Percentiles rank a stretch among this genome's conserved stretches.
These are phyloP conservation scores for Xiphorhynchus elegans DNA, from an alignment of 2,113 vertebrate genomes.

Conservation along the genomic window DNA sequence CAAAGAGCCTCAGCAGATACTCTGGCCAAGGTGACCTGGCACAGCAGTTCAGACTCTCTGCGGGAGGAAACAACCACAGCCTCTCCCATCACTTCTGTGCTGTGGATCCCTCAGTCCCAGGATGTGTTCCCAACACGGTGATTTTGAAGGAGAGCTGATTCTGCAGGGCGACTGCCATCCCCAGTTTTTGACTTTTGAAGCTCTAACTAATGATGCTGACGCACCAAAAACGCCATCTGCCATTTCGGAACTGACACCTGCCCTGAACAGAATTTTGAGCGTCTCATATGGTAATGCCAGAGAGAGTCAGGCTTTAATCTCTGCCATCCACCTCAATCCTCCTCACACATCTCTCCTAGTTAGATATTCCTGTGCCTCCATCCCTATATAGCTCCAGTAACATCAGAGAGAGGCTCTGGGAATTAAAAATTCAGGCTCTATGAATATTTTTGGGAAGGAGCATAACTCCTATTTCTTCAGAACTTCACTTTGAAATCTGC, in stretches of 20 bases:
- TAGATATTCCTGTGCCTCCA: background rate
- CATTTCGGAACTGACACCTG: background rate
- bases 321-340: background rate
- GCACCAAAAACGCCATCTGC: background rate
- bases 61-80: background rate
- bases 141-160: background rate
- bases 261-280: background rate
- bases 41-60: background rate
- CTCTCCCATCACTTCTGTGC: background rate
- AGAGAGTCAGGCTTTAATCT: background rate
- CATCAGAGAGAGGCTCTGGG: background rate
- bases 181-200: background rate
- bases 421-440: background rate
- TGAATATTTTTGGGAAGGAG: background rate
- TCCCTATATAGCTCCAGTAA: background rate
- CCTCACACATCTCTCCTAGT: background rate
- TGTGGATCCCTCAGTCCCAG: fast-evolving
- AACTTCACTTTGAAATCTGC: background rate
- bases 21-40: background rate
- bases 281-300: background rate
- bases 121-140: fast-evolving
- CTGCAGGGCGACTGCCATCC: background rate
- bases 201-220: background rate
- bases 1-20: background rate
- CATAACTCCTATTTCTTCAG: background rate